A percentile compares a stretch with the other conserved stretches of the same genome.
Evolutionary conservation across 2,888 invertebrate genomes (phyloP).

Genomic region (Scrobipalpa atriplicella): DNA sequence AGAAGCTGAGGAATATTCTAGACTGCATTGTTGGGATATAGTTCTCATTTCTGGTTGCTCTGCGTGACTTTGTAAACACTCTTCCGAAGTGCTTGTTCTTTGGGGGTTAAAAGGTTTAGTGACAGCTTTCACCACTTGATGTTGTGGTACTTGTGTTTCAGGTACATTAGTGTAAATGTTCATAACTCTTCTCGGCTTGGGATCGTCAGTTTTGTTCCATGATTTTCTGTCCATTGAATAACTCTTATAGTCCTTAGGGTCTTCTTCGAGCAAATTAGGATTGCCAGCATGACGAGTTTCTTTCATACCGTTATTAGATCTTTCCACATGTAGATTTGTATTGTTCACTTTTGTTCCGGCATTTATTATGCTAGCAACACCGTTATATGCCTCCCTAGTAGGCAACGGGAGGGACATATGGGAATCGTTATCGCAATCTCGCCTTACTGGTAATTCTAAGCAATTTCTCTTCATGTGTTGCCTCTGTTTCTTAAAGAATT

Average conservation of each 20-base stretch:
- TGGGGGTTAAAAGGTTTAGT: constrained; percentile 63
- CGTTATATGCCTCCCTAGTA: constrained; percentile 74
- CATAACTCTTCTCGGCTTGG: constrained; percentile 71
- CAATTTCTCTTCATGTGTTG: constrained; percentile 89
- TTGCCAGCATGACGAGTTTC: constrained; percentile 82
- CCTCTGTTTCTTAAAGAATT: constrained; percentile 94
- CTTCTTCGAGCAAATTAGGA: constrained; percentile 85
- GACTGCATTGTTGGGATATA: constrained; percentile 87
- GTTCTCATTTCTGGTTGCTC: constrained; percentile 83
- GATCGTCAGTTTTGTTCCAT: constrained; percentile 67
- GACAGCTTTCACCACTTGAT: constrained; percentile 75
- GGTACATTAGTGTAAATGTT: constrained; percentile 86
- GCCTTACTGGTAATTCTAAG: constrained; percentile 84
- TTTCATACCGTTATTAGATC: constrained; percentile 78
- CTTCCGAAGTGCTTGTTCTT: constrained; percentile 72
- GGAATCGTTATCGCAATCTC: constrained; percentile 81
- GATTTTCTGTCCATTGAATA: constrained; percentile 68
- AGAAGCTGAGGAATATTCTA: constrained; percentile 86
- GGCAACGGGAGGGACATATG: constrained; percentile 78
- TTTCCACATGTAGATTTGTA: constrained; percentile 89
- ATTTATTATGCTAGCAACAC: constrained; percentile 84
- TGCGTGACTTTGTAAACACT: constrained; percentile 72
- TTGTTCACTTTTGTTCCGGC: constrained; percentile 91
- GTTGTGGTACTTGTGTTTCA: constrained; percentile 84
- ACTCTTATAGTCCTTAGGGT: constrained; percentile 79